Conservation (phyloP, 2,113 vertebrate genomes). For the Cnemophilus loriae region DNA sequence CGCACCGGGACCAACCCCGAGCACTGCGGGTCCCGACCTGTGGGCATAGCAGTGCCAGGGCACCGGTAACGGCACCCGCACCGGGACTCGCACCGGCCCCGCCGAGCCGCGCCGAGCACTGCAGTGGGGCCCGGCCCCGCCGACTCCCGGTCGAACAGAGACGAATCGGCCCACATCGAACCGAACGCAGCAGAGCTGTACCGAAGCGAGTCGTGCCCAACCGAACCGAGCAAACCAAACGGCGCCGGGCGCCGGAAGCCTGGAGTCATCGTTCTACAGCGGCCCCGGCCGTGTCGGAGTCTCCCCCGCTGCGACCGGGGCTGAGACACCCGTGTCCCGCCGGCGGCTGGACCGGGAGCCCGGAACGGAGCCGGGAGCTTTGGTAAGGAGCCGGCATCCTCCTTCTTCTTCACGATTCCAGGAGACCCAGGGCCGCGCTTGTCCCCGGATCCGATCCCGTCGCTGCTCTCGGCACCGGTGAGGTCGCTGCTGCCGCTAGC, state of each 20-base stretch:
- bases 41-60: not conserved
- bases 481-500: not conserved
- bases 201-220: not conserved
- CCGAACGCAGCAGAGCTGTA: too few species aligned
- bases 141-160: too few species aligned
- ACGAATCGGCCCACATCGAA: not conserved
- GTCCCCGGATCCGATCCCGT: too few species aligned
- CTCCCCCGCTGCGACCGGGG: not conserved
- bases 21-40: not conserved
- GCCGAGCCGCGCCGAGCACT: not conserved
- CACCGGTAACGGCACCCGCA: too few species aligned
- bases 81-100: not conserved
- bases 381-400: not conserved
- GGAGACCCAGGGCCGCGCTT: too few species aligned
- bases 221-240: not conserved
- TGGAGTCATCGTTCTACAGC: too few species aligned
- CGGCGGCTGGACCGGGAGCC: not conserved
- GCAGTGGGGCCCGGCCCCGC: not conserved
- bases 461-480: not conserved
- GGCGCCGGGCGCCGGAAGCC: too few species aligned
- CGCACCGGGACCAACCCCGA: too few species aligned
- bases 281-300: too few species aligned
- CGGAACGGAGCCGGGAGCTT: not conserved
- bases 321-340: not conserved
- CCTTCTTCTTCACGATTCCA: too few species aligned